Base-by-base conservation (phyloP, 2,888 invertebrate genomes). In the Kuschelorhynchus macadamiae region DNA sequence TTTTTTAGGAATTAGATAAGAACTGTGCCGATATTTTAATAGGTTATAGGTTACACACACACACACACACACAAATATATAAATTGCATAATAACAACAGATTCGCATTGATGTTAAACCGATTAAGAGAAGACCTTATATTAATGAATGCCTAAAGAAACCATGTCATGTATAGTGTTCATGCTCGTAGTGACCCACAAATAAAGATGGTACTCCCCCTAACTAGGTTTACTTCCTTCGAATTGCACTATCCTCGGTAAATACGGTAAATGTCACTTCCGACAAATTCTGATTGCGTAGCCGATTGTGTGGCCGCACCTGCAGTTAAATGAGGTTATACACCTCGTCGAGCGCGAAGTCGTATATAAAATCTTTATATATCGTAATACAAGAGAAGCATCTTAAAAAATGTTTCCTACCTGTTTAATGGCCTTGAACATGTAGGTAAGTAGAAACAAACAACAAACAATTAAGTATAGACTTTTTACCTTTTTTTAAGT, bases 221-320 rank as follows among this genome's bases (percentile, higher is more conserved):
- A 63, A n/a, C 55, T 47, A 30, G 55, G 46, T 32, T 33, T 33
- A 63, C 63, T 63, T 63, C 63, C 63, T 63, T 55, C 39, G 47
- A 17, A 63, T 17, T 21, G 44, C 5, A 44, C 25, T 17, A 44
- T 17, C 25, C 20, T 32, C 47, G 17, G 36, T 39, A 52, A 47
- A 44, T 63, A 63, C 46, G n/a, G 47, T 63, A 63, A 63, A 63
- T 53, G 63, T 36, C 39, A 63, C 63, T 63, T 63, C 63, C 63
- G 63, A 63, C 55, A 25, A 20, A 46, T 63, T 44, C 53, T 55
- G 25, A 55, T 55, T 47, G 53, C 46, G 63, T 55, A 50, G 46
- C 47, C 36, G 46, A 59, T 59, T 59, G 46, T 62, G 39, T 18
- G 16, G 55, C 55, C 55, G 55, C 55, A 55, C 55, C 55, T 55